Base-by-base conservation (phyloP, 2,113 vertebrate species). In the Atherinomorus stipes region DNA sequence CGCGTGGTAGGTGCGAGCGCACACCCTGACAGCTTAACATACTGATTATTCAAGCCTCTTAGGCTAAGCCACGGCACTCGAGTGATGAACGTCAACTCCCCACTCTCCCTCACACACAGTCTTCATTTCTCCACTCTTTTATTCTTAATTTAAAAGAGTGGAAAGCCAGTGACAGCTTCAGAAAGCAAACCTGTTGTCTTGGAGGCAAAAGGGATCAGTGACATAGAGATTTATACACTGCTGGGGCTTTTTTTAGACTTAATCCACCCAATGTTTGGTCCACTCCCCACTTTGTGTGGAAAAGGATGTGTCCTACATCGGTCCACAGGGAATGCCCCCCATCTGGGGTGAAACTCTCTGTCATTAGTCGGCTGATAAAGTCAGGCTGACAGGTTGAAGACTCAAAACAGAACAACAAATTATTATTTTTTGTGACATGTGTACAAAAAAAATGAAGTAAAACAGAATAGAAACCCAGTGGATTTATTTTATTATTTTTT, bases 1-100 rank as follows among this genome's bases (percentile, higher is more conserved):
- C 76, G 62, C n/a, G 71, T 78, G 77, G 90, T 92, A 90, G 92
- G 92, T 92, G 88, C 65, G 75, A 83, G 84, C 82, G 69, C 78
- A 90, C 83, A 82, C 78, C 78, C 88, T 85, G 90, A 88, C 92
- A 90, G 92, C 92, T 93, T 94, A 93, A 92, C 89, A 90, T 81
- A 87, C 89, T 93, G 94, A 94, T 93, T 93, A 92, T 93, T 93
- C 91, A 94, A 93, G 92, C 92, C 88, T 94, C 93, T 93, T 93
- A 93, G 78, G 69, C 87, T 94, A 93, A 94, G 93, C 93, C 86
- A 80, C 81, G 79, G 88, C 89, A 87, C 83, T 90, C 76, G 84
- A 86, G 79, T 92, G 92, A 93, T 81, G 85, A 93, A 88, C 87
- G 87, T 91, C 87, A 86, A 77, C 90, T 85, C 79, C 71, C 63